phyloP scores from a whole-genome alignment of 2,797 vertebrate genomes.

The Neoniphon sammara region DNA sequence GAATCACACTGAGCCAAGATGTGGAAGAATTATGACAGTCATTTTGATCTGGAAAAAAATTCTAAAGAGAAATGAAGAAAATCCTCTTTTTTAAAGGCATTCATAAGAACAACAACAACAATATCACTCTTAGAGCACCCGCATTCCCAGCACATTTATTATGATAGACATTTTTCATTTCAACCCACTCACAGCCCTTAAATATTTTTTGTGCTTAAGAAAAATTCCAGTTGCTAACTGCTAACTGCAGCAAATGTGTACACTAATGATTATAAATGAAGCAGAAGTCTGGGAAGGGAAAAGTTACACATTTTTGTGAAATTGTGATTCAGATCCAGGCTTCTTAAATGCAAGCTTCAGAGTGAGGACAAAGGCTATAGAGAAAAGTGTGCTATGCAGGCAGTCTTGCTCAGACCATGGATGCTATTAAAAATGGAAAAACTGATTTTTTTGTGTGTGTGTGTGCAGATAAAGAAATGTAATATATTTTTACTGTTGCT shows the following conservation, averaged over 20 bases:
- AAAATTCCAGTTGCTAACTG: constrained; percentile 32
- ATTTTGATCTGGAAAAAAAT: constrained; percentile 56
- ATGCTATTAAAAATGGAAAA: constrained; percentile 31
- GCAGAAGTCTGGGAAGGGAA: constrained; percentile 21
- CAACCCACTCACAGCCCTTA: constrained; percentile 36
- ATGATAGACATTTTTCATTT: constrained; percentile 63
- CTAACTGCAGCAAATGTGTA: constrained; percentile 42
- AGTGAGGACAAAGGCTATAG: constrained; percentile 24
- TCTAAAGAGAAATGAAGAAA: constrained; percentile 36
- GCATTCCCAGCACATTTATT: constrained; percentile 52
- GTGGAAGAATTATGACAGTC: constrained; percentile 61
- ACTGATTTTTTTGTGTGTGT: constrained; percentile 19
- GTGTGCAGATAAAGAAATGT: constrained; percentile 3
- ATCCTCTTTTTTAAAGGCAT: constrained; percentile 22
- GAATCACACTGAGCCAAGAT: constrained; percentile 45
- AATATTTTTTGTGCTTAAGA: constrained; percentile 33
- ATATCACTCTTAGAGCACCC: constrained; percentile 56
- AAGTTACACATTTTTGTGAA: constrained; percentile 43
- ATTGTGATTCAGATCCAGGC: constrained; percentile 39
- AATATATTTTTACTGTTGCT: neutral
- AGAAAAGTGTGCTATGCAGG: constrained; percentile 21
- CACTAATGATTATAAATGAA: constrained; percentile 67
- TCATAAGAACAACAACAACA: constrained; percentile 52
- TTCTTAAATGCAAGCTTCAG: constrained; percentile 30
- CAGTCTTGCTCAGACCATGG: constrained; percentile 23